Percentiles rank a stretch among this genome's conserved stretches.
These are phyloP conservation scores for Meda fulgida DNA, from an alignment of 2,797 vertebrate genomes.

Conservation along the genomic window DNA sequence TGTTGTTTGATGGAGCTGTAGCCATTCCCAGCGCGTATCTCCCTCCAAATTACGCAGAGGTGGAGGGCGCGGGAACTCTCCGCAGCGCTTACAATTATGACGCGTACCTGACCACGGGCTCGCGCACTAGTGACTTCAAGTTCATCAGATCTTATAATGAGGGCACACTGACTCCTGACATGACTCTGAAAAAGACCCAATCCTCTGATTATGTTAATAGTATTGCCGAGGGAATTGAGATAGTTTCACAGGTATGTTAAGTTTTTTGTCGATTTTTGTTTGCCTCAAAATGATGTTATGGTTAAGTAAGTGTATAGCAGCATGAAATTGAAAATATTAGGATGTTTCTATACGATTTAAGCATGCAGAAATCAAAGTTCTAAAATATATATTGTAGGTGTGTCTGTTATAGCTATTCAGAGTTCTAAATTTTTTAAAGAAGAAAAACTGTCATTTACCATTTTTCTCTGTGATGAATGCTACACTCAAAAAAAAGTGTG, in stretches of 20 bases:
- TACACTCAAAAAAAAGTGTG: no score
- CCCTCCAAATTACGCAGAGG: slow-evolving; percentile 55
- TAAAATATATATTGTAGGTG: no score
- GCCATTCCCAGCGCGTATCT: slow-evolving; percentile 56
- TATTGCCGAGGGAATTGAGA: not conserved
- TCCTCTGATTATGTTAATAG: not conserved
- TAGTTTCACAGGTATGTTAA: slow-evolving; percentile 8
- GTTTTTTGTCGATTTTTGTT: not conserved
- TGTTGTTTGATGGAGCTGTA: slow-evolving; percentile 53
- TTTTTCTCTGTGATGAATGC: no score
- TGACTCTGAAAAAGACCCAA: slow-evolving; percentile 31
- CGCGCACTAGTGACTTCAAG: slow-evolving; percentile 65
- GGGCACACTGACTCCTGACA: slow-evolving; percentile 25
- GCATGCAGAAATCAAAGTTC: not conserved
- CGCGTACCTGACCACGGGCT: slow-evolving; percentile 67
- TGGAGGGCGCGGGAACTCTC: slow-evolving; percentile 64
- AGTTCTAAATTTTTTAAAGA: no score
- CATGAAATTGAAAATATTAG: not conserved
- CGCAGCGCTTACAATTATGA: slow-evolving; percentile 71
- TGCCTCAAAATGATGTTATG: not conserved
- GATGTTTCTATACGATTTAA: not conserved
- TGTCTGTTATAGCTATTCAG: not conserved
- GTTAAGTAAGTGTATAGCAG: not conserved
- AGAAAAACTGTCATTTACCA: no score
- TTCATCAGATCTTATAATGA: slow-evolving; percentile 63